phyloP scores from a whole-genome alignment of 2,113 vertebrate genomes.

The Onychorhynchus coronatus region DNA sequence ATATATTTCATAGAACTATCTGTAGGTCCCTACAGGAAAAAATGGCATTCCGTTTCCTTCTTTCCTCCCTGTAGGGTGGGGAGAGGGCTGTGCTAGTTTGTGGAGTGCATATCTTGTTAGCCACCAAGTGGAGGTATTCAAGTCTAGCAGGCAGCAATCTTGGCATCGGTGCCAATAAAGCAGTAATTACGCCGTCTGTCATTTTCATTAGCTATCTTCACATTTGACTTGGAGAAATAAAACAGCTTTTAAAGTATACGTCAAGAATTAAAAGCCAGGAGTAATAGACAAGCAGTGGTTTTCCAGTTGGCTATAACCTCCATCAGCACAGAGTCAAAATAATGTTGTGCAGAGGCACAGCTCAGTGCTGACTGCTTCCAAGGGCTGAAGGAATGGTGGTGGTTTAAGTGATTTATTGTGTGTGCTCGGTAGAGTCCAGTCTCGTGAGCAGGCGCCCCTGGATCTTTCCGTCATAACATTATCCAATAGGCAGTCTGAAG shows the following conservation, averaged over 20 bases:
- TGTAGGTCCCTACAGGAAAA: not conserved
- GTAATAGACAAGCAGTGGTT: not conserved
- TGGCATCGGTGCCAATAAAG: constrained; percentile 36
- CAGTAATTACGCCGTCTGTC: constrained; percentile 32
- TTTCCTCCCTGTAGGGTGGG: not conserved
- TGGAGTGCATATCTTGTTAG: constrained; percentile 21
- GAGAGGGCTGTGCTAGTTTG: not conserved
- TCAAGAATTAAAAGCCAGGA: not conserved
- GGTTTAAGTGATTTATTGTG: constrained; percentile 47
- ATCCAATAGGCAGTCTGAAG: constrained; percentile 6
- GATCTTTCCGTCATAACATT: constrained; percentile 43
- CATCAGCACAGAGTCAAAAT: not conserved
- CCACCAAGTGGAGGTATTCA: constrained; percentile 64
- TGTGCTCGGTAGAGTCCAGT: not conserved
- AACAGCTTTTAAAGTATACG: not conserved
- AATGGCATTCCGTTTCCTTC: not conserved
- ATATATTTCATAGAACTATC: not conserved
- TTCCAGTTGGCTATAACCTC: not conserved
- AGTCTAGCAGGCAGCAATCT: constrained; percentile 52
- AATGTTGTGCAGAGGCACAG: constrained; percentile 15
- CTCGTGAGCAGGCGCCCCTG: not conserved
- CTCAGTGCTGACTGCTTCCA: constrained; percentile 38
- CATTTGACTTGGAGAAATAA: not conserved
- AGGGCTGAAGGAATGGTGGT: constrained; percentile 18
- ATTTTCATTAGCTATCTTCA: constrained; percentile 40